phyloP scores from a whole-genome alignment of 2,888 invertebrate genomes.

The Desoria tigrina region DNA sequence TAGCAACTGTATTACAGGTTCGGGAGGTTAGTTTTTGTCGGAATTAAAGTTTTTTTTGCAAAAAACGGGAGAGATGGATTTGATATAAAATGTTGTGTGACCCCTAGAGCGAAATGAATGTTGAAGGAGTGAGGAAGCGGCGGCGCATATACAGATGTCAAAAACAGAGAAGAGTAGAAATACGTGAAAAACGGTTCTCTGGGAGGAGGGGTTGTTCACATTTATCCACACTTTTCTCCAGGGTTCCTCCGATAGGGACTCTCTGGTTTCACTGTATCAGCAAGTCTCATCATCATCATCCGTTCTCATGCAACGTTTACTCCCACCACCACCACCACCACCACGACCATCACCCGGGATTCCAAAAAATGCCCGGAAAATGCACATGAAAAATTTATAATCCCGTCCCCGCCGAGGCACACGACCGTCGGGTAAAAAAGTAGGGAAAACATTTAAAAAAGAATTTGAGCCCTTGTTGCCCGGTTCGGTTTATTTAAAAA shows the following conservation, averaged over 20 bases:
- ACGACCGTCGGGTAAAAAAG: constrained; percentile 5
- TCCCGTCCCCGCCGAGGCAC: constrained; percentile 7
- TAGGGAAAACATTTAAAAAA: constrained; percentile 20
- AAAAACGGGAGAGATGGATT: constrained; percentile 12
- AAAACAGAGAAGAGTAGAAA: constrained; percentile 48
- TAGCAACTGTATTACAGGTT: no score
- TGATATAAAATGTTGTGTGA: constrained; percentile 25
- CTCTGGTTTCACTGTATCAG: constrained; percentile 32
- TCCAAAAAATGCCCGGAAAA: constrained; percentile 20
- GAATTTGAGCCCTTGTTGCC: constrained; percentile 12
- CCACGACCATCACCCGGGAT: constrained; percentile 6
- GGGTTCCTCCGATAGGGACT: no score
- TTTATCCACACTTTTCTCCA: constrained; percentile 37
- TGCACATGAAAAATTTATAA: constrained; percentile 23
- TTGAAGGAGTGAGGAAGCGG: background rate
- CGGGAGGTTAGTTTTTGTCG: no score
- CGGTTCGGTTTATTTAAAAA: background rate
- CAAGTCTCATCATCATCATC: constrained; percentile 25
- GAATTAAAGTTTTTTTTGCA: constrained; percentile 19
- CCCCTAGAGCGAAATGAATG: constrained; percentile 46
- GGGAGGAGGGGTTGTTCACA: constrained; percentile 47
- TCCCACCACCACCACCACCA: background rate
- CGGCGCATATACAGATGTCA: constrained; percentile 52
- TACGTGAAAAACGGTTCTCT: constrained; percentile 45
- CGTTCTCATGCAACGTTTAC: background rate